Base-by-base conservation (phyloP, 1,140 invertebrate genomes). In the Panagrolaimus sp. region DNA sequence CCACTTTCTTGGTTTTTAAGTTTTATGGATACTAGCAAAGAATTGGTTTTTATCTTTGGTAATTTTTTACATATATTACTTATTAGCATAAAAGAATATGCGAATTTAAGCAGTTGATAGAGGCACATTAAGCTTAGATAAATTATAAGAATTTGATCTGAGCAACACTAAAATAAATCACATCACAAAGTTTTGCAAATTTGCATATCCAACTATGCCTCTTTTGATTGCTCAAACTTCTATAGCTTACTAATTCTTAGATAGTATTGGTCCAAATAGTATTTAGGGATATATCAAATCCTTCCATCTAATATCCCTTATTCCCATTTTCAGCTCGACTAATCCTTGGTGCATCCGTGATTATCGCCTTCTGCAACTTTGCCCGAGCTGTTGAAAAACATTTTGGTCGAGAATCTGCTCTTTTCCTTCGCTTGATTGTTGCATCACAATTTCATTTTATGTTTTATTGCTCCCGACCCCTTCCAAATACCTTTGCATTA, bases 361-460 rank as follows among this genome's bases (percentile, higher is more conserved):
- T 94, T 63, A 79, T 85, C 76, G 86, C 89, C 67, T 90, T 95
- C 80, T 87, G 88, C 69, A 85, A 88, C 43, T 90, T 94, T 70
- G 87, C 88, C 70, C 86, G 88, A 78, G 87, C 89, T 43, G 85
- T 94, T 46, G 85, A 88, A 78, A 88, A 88, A 76, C 85, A 89
- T 58, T 95, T 93, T 87, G 93, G 94, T 21, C 81, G 83, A 43
- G 87, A 88, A 70, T 89, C 91, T 83, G 86, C 89, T 17, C 88
- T 88, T 73, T 95, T 93, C 91, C 90, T 93, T 74, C 87, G 91
- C 44, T 80, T 90, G 5, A 88, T 98, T 52, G 93, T 90, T 32
- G 87, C 90, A 26, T 90, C 92, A 12, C 96, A 98, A 82, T 98
- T 96, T 85, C 96, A 98, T 86, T 95, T 97, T 80, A 90, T 97